Evolutionary conservation across 2,113 vertebrate genomes (phyloP), one percentile per base, ranked within the genome.

Genomic region (Lophura nycthemera): DNA sequence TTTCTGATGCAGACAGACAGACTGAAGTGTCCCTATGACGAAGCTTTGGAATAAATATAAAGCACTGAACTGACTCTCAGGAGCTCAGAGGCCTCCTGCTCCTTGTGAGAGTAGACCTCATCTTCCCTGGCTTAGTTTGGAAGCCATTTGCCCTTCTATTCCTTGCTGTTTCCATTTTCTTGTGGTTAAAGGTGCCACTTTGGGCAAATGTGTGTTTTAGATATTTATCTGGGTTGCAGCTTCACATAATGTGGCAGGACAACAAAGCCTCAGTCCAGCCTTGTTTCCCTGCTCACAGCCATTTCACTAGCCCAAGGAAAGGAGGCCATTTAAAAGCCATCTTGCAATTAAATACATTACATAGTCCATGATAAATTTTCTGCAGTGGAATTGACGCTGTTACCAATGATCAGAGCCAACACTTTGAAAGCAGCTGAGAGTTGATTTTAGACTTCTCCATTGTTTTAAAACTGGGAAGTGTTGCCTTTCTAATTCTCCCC

Each of bases 301-400:
- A 86, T 92, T 91, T 88, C 14, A n/a, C 75, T 91, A 78, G 87
- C 89, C 94, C 52, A 79, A 85, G 85, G 93, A 95, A 94, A 90
- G 76, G 79, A 95, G 79, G 92, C 85, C 74, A 56, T 95, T 95
- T 92, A 86, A 96, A 96, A 96, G 83, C 86, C 90, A 93, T 95
- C 92, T 94, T 88, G 76, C 94, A 94, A 97, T 95, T 94, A 96
- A 89, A 93, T 83, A 92, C 86, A 69, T 90, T 72, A 64, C 74
- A 88, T 76, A 95, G 69, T 86, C 90, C 81, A 84, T 73, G 67
- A 81, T 90, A 65, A 88, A 92, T 92, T 97, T 95, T 95, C 90
- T 96, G 79, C 80, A 78, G 52, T 1, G 1, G 64, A 87, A 94
- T 61, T 90, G 90, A 93, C 63, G 69, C 79, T 88, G 80, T 86